phyloP scores from a whole-genome alignment of 2,797 vertebrate genomes.

The Spondyliosoma cantharus region DNA sequence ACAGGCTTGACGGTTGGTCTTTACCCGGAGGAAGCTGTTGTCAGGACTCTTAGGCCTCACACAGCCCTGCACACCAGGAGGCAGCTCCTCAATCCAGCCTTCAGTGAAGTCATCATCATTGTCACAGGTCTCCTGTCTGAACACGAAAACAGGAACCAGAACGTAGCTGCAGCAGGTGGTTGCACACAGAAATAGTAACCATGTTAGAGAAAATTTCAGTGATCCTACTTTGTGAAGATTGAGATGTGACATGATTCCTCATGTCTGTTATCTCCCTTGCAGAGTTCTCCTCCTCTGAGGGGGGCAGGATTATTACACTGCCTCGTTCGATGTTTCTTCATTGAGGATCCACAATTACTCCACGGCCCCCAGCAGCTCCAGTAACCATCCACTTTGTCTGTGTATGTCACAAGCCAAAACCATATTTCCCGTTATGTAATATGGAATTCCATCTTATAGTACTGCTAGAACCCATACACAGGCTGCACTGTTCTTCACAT shows the following conservation, averaged over 20 bases:
- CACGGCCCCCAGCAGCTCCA: slow-evolving; percentile 95
- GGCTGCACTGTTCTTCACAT: neutral
- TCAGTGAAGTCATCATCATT: slow-evolving; percentile 89
- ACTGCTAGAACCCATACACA: neutral
- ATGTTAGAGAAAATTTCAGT: neutral
- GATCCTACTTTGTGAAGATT: slow-evolving; percentile 83
- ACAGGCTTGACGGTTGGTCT: neutral
- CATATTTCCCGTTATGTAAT: neutral
- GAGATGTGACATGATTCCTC: slow-evolving; percentile 88
- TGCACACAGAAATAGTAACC: neutral
- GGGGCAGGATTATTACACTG: slow-evolving; percentile 89
- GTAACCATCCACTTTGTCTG: slow-evolving; percentile 88
- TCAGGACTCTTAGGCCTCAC: slow-evolving; percentile 83
- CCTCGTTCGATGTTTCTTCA: slow-evolving; percentile 85
- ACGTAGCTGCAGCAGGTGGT: neutral
- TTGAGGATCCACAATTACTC: slow-evolving; percentile 84
- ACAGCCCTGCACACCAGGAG: slow-evolving; percentile 87
- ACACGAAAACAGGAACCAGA: neutral
- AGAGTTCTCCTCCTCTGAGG: slow-evolving; percentile 82
- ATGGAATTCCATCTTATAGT: neutral
- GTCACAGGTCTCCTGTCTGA: slow-evolving; percentile 89
- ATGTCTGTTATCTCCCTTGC: slow-evolving; percentile 78
- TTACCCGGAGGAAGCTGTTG: slow-evolving; percentile 90
- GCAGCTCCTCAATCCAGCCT: slow-evolving; percentile 68
- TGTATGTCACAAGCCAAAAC: slow-evolving; percentile 17